phyloP scores from a whole-genome alignment of 2,113 vertebrate genomes.

The Notarius lentiginosus region DNA sequence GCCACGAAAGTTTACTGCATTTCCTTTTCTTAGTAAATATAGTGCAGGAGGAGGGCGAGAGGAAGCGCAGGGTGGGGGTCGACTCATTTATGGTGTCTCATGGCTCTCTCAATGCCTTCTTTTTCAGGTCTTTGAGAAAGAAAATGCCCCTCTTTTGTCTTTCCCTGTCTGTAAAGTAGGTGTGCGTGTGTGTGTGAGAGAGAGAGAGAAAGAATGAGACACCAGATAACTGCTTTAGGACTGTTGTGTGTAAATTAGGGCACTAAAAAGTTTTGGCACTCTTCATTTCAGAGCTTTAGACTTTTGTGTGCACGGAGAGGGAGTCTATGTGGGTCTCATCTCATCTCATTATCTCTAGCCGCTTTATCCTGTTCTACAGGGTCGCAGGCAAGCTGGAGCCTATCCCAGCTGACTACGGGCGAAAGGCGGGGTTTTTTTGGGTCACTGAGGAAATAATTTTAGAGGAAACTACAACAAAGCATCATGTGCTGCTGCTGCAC shows the following conservation, averaged over 20 bases:
- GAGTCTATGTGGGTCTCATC: conserved; percentile 17
- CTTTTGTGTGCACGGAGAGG: conserved; percentile 29
- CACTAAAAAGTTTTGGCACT: conserved; percentile 2
- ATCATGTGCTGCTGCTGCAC: background rate
- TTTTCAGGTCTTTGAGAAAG: background rate
- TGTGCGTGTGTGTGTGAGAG: background rate
- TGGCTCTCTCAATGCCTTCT: background rate
- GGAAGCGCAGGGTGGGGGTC: background rate
- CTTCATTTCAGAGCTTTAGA: background rate
- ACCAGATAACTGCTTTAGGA: conserved; percentile 1
- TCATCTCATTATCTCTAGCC: too few species aligned
- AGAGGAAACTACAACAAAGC: background rate
- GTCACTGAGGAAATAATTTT: background rate
- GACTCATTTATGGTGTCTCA: conserved; percentile 5
- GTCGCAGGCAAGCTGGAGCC: too few species aligned
- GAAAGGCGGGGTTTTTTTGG: background rate
- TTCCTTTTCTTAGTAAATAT: background rate
- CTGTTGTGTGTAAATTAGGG: conserved; percentile 33
- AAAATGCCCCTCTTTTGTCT: background rate
- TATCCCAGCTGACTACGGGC: too few species aligned
- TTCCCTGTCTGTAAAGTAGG: background rate
- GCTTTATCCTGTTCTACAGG: too few species aligned
- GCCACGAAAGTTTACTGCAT: background rate
- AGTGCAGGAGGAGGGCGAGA: background rate
- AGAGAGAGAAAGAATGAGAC: background rate